phyloP scores from a whole-genome alignment of 2,113 vertebrate genomes.

The Zingel zingel region DNA sequence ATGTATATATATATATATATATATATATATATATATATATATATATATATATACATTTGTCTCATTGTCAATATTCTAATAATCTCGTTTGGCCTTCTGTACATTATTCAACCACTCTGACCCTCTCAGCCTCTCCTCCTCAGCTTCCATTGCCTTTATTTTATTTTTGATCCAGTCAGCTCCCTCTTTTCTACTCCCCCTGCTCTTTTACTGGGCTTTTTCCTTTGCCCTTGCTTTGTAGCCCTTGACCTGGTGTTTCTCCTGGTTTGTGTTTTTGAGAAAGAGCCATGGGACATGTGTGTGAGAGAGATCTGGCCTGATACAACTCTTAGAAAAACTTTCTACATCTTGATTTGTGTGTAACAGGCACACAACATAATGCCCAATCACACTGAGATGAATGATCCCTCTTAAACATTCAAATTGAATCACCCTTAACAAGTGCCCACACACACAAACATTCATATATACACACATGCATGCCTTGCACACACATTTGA shows the following conservation, averaged over 20 bases:
- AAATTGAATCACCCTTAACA: constrained; percentile 38
- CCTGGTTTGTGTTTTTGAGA: constrained; percentile 44
- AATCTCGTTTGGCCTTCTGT: constrained; percentile 54
- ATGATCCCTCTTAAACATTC: constrained; percentile 26
- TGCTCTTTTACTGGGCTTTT: constrained; percentile 42
- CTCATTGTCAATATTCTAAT: constrained; percentile 63
- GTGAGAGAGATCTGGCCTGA: constrained; percentile 27
- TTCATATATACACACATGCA: constrained; percentile 10
- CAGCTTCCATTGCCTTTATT: constrained; percentile 31
- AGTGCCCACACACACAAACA: constrained; percentile 30
- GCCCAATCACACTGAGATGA: constrained; percentile 24
- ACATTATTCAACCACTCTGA: constrained; percentile 42
- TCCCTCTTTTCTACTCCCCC: constrained; percentile 36
- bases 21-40: too few relatives aligned
- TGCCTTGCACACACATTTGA: constrained; percentile 32
- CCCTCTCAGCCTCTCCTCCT: constrained; percentile 33
- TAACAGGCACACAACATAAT: background rate
- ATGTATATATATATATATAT: too few relatives aligned
- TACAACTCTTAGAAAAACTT: constrained; percentile 17
- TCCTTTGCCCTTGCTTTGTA: constrained; percentile 62
- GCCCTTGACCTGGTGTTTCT: constrained; percentile 59
- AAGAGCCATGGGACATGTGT: constrained; percentile 7
- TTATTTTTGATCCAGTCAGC: constrained; percentile 55
- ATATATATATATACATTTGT: constrained; percentile 2
- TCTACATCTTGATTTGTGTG: constrained; percentile 7